Conservation (phyloP, 2,113 vertebrate genomes). For the Eurystomus gularis region DNA sequence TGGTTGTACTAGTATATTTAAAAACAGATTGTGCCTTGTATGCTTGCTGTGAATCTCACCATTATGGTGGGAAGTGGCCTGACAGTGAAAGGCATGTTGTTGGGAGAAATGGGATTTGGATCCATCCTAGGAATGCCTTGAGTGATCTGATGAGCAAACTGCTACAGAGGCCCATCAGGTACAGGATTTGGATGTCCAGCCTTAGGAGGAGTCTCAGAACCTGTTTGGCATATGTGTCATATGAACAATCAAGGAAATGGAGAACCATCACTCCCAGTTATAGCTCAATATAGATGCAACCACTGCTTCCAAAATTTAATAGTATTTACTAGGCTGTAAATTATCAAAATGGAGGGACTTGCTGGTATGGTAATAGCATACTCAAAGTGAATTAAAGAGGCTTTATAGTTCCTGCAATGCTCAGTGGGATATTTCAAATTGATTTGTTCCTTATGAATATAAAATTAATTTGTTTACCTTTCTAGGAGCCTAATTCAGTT, state of each 20-base stretch:
- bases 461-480: conserved; percentile 30
- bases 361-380: background rate
- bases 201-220: background rate
- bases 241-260: background rate
- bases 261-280: background rate
- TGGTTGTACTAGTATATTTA: background rate
- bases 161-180: background rate
- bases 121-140: background rate
- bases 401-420: background rate
- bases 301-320: background rate
- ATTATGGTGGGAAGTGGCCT: background rate
- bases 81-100: fast-evolving
- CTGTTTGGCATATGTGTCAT: fast-evolving
- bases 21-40: background rate
- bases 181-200: background rate
- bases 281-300: background rate
- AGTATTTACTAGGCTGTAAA: background rate
- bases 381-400: background rate
- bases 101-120: background rate
- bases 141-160: background rate
- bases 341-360: background rate
- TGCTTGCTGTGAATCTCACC: too few relatives aligned
- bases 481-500: background rate
- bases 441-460: conserved; percentile 2
- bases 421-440: conserved; percentile 1